phyloP scores from a whole-genome alignment of 1,140 invertebrate genomes.

The Solenopsis fugax region DNA sequence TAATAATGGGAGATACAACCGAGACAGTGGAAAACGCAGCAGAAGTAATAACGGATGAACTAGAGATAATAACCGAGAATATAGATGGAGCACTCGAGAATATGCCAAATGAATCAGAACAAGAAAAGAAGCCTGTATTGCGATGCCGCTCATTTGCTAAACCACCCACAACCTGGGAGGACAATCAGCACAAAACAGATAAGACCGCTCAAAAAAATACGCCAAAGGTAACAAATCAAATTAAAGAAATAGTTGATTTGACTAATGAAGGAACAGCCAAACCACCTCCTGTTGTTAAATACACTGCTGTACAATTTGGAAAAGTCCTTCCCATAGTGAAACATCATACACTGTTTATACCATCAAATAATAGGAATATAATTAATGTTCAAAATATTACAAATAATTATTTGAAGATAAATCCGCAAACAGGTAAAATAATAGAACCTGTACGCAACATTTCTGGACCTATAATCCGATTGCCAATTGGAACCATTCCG shows the following conservation, averaged over 20 bases:
- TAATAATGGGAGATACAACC: neutral
- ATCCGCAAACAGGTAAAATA: conserved; percentile 7
- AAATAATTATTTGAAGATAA: conserved; percentile 71
- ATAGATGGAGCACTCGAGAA: conserved; percentile 4
- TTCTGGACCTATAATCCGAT: neutral
- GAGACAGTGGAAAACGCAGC: neutral
- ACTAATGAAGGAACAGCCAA: conserved; percentile 42
- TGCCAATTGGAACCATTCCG: conserved; percentile 34
- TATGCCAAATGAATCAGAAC: neutral
- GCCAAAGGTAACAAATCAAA: conserved; percentile 6
- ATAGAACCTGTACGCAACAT: neutral
- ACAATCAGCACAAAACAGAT: conserved; percentile 58
- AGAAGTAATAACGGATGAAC: neutral
- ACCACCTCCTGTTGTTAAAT: neutral
- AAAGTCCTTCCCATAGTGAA: conserved; percentile 33
- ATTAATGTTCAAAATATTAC: conserved; percentile 70
- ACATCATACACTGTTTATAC: conserved; percentile 57
- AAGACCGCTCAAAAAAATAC: conserved; percentile 8
- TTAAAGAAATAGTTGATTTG: conserved; percentile 64
- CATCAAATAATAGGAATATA: conserved; percentile 44
- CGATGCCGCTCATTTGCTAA: conserved; percentile 83
- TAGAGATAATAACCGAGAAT: neutral
- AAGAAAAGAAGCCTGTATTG: conserved; percentile 70
- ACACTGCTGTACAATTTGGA: neutral
- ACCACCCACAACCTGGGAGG: conserved; percentile 78